These are phyloP conservation scores for Harpegnathos saltator DNA, from an alignment of 1,140 invertebrate genomes.

Conservation along the genomic window DNA sequence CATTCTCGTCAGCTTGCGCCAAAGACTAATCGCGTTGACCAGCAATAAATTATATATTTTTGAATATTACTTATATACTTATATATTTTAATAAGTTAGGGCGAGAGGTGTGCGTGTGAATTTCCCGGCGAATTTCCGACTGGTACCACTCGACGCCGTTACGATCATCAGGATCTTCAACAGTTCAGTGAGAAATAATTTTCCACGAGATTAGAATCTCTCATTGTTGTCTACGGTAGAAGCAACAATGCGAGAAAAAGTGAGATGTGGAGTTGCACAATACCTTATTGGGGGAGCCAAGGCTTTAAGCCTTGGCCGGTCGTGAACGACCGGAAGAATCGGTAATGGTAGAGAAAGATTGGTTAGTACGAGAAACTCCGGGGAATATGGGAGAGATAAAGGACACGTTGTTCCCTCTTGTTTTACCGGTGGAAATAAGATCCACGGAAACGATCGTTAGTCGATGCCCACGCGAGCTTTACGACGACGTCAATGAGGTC, in stretches of 20 bases:
- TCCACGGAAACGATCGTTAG: conserved; percentile 57
- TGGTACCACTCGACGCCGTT: not conserved
- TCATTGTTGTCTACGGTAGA: not conserved
- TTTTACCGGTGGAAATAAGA: conserved; percentile 65
- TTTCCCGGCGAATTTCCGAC: not conserved
- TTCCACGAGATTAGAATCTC: not conserved
- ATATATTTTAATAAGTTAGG: too few relatives aligned
- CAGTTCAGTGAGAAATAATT: not conserved
- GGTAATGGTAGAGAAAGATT: conserved; percentile 55
- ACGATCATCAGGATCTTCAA: not conserved
- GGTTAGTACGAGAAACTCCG: conserved; percentile 44
- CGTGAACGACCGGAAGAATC: conserved; percentile 51
- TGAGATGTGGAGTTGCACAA: conserved; percentile 23
- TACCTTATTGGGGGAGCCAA: conserved; percentile 29
- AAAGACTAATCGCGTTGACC: too few relatives aligned
- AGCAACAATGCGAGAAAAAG: conserved; percentile 26
- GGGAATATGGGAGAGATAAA: conserved; percentile 66
- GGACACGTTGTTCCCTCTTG: conserved; percentile 61
- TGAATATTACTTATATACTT: too few relatives aligned
- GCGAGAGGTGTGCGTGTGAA: too few relatives aligned
- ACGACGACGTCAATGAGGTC: conserved; percentile 67
- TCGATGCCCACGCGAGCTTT: conserved; percentile 63
- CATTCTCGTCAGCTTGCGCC: too few relatives aligned
- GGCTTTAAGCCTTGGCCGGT: conserved; percentile 51
- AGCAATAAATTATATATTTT: too few relatives aligned